Percentiles rank a stretch among this genome's conserved stretches.
Conservation (phyloP, 2,797 vertebrate species). For the Poecile montanus region DNA sequence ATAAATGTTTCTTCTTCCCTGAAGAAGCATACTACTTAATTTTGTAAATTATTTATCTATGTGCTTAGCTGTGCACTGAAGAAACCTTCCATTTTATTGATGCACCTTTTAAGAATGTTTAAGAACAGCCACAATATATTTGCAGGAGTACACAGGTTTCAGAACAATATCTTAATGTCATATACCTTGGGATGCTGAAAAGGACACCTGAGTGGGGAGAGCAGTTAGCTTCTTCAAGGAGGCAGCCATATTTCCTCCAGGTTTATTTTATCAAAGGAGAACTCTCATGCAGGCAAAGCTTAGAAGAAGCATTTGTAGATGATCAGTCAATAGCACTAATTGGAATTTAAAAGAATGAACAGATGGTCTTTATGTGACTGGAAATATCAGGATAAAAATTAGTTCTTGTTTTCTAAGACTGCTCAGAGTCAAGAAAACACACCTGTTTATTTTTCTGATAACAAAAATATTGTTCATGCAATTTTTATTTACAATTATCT, state of each 20-base stretch:
- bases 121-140: neutral
- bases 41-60: neutral
- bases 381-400: conserved; percentile 66
- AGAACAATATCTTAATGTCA: neutral
- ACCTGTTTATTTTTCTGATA: conserved; percentile 75
- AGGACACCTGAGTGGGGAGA: neutral
- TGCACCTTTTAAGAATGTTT: neutral
- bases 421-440: conserved; percentile 67
- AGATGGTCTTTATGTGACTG: conserved; percentile 79
- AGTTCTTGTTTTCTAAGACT: conserved; percentile 58
- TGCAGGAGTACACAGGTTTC: neutral
- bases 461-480: conserved; percentile 55
- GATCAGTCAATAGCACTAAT: conserved; percentile 73
- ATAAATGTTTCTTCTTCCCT: neutral
- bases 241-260: neutral
- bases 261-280: conserved; percentile 33
- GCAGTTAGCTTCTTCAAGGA: neutral
- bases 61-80: neutral
- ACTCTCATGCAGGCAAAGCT: neutral
- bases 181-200: neutral
- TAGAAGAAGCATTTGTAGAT: conserved; percentile 39
- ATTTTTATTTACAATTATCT: conserved; percentile 54
- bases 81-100: conserved; percentile 2
- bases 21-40: neutral
- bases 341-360: conserved; percentile 78